Percentiles rank a stretch among this genome's conserved stretches.
Conservation (phyloP, 2,113 vertebrate species). For the Puma concolor region DNA sequence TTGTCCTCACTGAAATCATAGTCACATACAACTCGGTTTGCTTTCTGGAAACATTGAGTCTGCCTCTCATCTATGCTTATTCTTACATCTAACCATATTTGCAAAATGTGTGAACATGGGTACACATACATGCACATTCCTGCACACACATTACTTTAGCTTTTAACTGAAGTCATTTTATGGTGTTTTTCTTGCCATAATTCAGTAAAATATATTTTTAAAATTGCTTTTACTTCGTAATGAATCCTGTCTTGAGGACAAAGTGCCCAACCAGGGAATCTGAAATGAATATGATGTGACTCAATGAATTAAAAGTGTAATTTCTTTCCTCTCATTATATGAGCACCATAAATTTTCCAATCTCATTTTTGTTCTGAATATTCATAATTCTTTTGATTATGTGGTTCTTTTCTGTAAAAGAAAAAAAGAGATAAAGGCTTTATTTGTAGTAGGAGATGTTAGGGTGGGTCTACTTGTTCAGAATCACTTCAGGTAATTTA, state of each 20-base stretch:
- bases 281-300: background rate
- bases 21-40: background rate
- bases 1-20: background rate
- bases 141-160: background rate
- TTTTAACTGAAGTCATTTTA: background rate
- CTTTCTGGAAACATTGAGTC: background rate
- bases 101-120: background rate
- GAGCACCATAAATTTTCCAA: slow-evolving; percentile 1
- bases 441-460: slow-evolving; percentile 21
- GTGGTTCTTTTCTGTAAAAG: slow-evolving; percentile 16
- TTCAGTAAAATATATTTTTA: background rate
- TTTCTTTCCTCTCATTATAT: slow-evolving; percentile 37
- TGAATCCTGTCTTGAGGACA: background rate
- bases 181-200: background rate
- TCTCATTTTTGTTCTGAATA: slow-evolving; percentile 50
- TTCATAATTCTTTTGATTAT: slow-evolving; percentile 48
- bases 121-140: fast-evolving
- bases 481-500: slow-evolving; percentile 61
- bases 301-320: slow-evolving; percentile 14
- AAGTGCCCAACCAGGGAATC: background rate
- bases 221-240: background rate
- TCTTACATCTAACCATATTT: background rate
- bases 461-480: slow-evolving; percentile 1
- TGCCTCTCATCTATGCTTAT: background rate
- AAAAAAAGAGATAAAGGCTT: slow-evolving; percentile 36